A percentile compares a stretch with the other conserved stretches of the same genome.
These are phyloP conservation scores for Panthera leo DNA, from an alignment of 2,113 vertebrate species.

Conservation along the genomic window DNA sequence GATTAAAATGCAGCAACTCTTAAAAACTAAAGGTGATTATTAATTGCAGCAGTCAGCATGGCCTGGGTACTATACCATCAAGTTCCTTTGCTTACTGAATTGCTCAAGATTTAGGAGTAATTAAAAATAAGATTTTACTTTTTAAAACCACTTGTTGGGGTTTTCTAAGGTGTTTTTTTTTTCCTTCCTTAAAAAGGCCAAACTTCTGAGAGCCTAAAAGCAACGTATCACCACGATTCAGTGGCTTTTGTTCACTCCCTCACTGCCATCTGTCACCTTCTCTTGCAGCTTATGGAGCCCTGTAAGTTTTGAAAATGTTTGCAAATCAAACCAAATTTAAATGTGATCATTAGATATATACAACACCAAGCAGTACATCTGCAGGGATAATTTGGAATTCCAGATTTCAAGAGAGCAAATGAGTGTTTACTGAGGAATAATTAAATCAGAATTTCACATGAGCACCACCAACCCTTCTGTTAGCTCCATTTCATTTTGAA, in stretches of 20 bases:
- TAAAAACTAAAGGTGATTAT: neutral
- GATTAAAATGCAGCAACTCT: constrained; percentile 24
- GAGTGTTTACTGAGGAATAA: constrained; percentile 81
- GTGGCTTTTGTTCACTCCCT: constrained; percentile 64
- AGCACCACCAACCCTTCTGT: constrained; percentile 61
- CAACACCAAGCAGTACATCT: constrained; percentile 72
- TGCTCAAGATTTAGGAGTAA: constrained; percentile 49
- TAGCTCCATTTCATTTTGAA: constrained; percentile 66
- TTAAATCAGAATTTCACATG: constrained; percentile 82
- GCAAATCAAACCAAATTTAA: constrained; percentile 83
- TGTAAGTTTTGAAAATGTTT: constrained; percentile 77
- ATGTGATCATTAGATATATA: constrained; percentile 79
- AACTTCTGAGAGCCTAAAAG: constrained; percentile 59
- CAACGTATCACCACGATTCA: constrained; percentile 5
- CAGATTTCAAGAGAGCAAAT: constrained; percentile 77
- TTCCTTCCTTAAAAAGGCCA: neutral
- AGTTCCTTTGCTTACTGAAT: neutral
- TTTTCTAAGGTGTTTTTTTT: neutral
- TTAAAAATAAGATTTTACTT: constrained; percentile 62
- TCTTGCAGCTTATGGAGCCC: constrained; percentile 67
- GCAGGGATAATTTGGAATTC: constrained; percentile 81
- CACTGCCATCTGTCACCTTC: constrained; percentile 79
- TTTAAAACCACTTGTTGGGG: constrained; percentile 63
- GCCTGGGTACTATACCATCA: neutral
- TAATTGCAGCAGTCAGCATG: neutral